Base-by-base conservation (phyloP, 2,888 invertebrate genomes). In the Drosophila ezoana region DNA sequence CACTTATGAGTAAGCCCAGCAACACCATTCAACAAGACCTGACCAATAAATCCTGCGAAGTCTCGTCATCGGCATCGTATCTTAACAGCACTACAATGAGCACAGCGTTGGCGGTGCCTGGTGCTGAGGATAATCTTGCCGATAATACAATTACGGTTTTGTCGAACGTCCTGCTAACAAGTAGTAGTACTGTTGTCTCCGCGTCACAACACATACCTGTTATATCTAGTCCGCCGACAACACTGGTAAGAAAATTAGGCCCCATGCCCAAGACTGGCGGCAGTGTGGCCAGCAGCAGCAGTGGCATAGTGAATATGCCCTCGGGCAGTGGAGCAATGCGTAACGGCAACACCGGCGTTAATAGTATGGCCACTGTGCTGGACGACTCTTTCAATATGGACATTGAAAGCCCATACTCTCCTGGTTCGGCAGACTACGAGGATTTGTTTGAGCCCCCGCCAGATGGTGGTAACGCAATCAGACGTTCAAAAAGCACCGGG, bases 341-440 rank as follows among this genome's bases (percentile, higher is more conserved):
- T 0, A 76, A 80, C 23, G 81, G 89, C 6, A 75, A 58, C 20
- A 60, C 58, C 4, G 57, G 35, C 10, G 65, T 59, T 20, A 51
- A 53, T 14, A 76, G 51, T 20, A 53, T 53, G 14, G 60, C 61
- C 9, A 47, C 56, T 9, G 61, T 28, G 5, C 93, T 93, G 40
- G 95, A 95, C 78, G 93, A 94, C 49, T 80, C 89, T 10, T 94
- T 94, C 76, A 74, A 85, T 9, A 94, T 95, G 92, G 96, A 96
- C 13, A 94, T 95, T 90, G 95, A 95, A 78, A 97, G 97, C 20
- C 98, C 97, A 0, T 97, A 97, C 93, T 97, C 97, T 51, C 97
- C 97, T 0, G 97, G 96, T 47, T 96, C 97, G n/a, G 96, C 95
- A 85, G 96, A 97, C 92, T 97, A 96, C 90, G 97, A 97, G 84